Evolutionary conservation across 2,888 invertebrate species (phyloP).

Genomic region (Amorpha juglandis): DNA sequence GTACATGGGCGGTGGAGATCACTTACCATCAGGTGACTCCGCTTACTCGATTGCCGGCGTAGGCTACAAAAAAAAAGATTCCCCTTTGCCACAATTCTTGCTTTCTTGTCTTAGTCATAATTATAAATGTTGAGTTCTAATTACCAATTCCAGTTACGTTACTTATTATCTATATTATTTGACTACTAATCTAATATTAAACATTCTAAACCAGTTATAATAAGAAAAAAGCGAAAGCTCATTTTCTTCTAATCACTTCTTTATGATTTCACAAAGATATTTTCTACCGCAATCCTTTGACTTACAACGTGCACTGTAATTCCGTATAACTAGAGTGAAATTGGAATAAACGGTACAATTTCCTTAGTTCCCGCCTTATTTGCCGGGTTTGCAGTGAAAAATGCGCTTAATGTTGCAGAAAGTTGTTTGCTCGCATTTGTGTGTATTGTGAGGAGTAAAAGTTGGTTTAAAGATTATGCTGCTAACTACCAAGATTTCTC

Average conservation of each 20-base stretch:
- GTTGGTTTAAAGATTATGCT: not conserved
- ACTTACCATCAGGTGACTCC: no score
- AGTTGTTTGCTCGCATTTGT: slow-evolving; percentile 20
- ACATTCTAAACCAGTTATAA: no score
- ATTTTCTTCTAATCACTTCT: not conserved
- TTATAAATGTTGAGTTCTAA: no score
- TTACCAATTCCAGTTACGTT: no score
- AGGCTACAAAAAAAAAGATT: no score
- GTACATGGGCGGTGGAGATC: no score
- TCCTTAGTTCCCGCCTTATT: slow-evolving; percentile 27
- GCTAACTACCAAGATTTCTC: not conserved
- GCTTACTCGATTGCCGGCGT: no score
- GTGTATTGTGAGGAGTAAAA: not conserved
- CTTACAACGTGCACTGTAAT: slow-evolving; percentile 18
- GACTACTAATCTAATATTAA: no score
- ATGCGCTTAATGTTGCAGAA: slow-evolving; percentile 23
- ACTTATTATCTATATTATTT: no score
- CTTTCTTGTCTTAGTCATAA: no score
- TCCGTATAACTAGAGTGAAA: slow-evolving; percentile 21
- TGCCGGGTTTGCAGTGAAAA: slow-evolving; percentile 18
- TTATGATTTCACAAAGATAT: not conserved
- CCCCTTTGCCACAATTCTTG: no score
- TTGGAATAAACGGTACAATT: slow-evolving; percentile 26
- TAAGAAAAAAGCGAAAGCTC: no score
- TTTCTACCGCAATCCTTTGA: not conserved